Conservation (phyloP, 2,113 vertebrate genomes). For the Pteropus alecto region DNA sequence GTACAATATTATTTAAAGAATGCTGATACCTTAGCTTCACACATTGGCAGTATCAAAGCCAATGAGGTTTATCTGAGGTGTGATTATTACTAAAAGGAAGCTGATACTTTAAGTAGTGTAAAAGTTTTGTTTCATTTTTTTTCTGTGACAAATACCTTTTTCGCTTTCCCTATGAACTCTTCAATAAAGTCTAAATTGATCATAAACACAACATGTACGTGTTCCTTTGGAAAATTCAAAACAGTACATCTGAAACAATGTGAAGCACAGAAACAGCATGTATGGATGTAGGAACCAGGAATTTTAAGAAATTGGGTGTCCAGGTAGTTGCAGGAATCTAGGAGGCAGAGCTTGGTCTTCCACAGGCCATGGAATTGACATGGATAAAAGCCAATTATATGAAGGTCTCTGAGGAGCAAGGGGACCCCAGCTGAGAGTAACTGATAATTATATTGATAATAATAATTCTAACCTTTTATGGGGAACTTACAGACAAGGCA, state of each 20-base stretch:
- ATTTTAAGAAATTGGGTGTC: neutral
- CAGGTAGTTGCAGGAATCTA: neutral
- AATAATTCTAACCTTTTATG: neutral
- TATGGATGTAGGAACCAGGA: neutral
- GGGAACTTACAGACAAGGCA: neutral
- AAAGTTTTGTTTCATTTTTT: neutral
- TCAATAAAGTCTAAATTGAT: neutral
- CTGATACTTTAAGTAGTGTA: neutral
- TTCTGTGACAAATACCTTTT: neutral
- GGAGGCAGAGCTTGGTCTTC: neutral
- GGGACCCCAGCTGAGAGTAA: neutral
- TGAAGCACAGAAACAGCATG: neutral
- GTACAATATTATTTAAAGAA: neutral
- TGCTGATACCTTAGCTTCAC: neutral
- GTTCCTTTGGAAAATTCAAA: neutral
- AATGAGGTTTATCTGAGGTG: too few relatives aligned
- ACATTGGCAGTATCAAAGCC: too few relatives aligned
- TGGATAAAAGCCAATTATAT: neutral
- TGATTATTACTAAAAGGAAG: neutral
- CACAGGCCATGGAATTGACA: neutral
- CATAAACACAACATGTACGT: neutral
- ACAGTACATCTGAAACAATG: neutral
- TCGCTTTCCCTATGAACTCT: neutral
- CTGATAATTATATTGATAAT: neutral
- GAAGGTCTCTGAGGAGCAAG: neutral